These are phyloP conservation scores for Ceriagrion tenellum DNA, from an alignment of 2,888 invertebrate genomes.

Conservation along the genomic window DNA sequence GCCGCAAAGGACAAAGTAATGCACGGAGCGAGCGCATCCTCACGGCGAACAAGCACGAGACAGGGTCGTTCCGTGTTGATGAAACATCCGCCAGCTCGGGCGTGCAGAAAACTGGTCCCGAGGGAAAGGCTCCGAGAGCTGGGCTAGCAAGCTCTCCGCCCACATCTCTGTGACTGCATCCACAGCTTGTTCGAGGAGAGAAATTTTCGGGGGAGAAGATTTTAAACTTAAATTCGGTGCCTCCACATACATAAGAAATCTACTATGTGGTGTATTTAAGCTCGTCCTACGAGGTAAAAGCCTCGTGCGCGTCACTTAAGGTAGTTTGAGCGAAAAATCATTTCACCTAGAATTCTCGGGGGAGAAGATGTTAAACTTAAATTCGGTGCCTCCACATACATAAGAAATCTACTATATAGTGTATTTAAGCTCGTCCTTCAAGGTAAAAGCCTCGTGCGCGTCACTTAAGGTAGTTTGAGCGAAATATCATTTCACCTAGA, in stretches of 20 bases:
- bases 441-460: no score
- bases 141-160: not conserved
- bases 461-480: no score
- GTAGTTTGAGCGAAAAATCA: no score
- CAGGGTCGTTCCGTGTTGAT: constrained; percentile 27
- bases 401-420: no score
- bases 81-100: constrained; percentile 12
- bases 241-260: not conserved
- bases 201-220: not conserved
- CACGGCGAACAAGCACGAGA: not conserved
- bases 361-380: not conserved
- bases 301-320: no score
- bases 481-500: no score
- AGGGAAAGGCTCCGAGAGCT: not conserved
- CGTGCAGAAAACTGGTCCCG: constrained; percentile 5
- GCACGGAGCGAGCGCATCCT: constrained; percentile 10
- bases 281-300: no score
- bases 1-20: not conserved
- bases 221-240: not conserved
- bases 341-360: no score
- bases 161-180: not conserved
- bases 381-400: not conserved
- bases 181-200: not conserved
- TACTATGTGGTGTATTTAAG: no score
- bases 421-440: no score